These are phyloP conservation scores for Albula glossodonta DNA, from an alignment of 2,113 vertebrate genomes.

Conservation along the genomic window DNA sequence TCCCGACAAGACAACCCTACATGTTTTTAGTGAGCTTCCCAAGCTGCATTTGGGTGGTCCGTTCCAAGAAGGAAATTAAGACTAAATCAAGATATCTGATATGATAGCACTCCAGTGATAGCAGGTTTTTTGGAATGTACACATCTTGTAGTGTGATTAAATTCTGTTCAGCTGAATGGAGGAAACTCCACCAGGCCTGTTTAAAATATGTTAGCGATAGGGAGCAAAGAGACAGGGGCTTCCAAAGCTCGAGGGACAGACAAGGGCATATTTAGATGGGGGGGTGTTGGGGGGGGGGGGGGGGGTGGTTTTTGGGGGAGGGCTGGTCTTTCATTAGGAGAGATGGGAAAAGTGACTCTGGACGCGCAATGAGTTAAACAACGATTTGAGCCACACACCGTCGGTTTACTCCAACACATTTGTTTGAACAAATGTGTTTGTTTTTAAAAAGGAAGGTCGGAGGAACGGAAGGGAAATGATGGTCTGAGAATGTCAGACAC, in stretches of 20 bases:
- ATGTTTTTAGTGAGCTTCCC: not conserved
- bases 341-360: not conserved
- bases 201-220: not conserved
- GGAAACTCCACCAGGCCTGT: constrained; percentile 15
- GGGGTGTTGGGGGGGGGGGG: not conserved
- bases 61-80: constrained; percentile 13
- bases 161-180: constrained; percentile 20
- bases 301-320: not conserved
- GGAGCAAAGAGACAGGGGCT: not conserved
- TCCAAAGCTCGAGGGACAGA: not conserved
- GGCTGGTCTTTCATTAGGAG: not conserved
- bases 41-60: constrained; percentile 12
- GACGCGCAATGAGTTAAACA: not conserved
- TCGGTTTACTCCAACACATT: not conserved
- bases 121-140: not conserved
- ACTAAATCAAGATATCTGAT: not conserved
- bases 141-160: constrained; percentile 18
- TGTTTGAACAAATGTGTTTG: not conserved
- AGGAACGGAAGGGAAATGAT: too few species aligned
- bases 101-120: constrained; percentile 30
- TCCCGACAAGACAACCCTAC: not conserved
- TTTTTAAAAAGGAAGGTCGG: not conserved
- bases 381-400: not conserved
- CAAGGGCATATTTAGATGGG: not conserved
- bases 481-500: not conserved